Evolutionary conservation across 2,797 vertebrate species (phyloP), one percentile per base, ranked within the genome.

Genomic region (Myotis pilosus): DNA sequence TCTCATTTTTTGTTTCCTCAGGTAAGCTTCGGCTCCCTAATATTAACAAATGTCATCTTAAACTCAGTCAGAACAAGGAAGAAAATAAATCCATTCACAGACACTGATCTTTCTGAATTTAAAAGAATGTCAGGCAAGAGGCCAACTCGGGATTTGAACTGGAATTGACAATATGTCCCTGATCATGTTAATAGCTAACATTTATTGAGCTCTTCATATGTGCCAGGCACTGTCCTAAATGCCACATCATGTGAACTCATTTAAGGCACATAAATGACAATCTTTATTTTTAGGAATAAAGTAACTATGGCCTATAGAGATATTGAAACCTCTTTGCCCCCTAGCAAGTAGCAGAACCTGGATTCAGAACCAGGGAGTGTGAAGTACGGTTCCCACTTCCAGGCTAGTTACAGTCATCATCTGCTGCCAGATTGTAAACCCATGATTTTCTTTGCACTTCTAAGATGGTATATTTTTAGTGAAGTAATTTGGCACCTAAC

Each of bases 71-170:
- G 57, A 88, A 91, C 33, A 94, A 87, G 84, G 8, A 92, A 69
- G 69, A 88, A 97, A 94, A 87, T 92, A 71, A 92, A 93, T 78
- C 72, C 28, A 79, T 92, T 74, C 82, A 75, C 33, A 94, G 62
- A 94, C 47, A 95, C 53, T 28, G 53, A 62, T 92, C 53, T 87
- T 80, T n/a, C 36, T 94, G 90, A 96, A 95, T 91, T 93, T 88
- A 38, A 90, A 95, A 89, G 92, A 97, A 96, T 90, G 94, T 96
- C 75, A 95, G 85, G 87, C 82, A 93, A 88, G 78, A 88, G 82
- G 74, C 94, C 95, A 96, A 86, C 28, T 87, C 92, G 38, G 44
- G 55, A 94, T 83, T 96, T 96, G 92, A 86, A 95, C 17, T 51
- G 33, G 22, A 93, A 96, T 76, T 83, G 92, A 92, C 90, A 96